These are phyloP conservation scores for Aviceda subcristata DNA, from an alignment of 2,113 vertebrate genomes.

Conservation along the genomic window DNA sequence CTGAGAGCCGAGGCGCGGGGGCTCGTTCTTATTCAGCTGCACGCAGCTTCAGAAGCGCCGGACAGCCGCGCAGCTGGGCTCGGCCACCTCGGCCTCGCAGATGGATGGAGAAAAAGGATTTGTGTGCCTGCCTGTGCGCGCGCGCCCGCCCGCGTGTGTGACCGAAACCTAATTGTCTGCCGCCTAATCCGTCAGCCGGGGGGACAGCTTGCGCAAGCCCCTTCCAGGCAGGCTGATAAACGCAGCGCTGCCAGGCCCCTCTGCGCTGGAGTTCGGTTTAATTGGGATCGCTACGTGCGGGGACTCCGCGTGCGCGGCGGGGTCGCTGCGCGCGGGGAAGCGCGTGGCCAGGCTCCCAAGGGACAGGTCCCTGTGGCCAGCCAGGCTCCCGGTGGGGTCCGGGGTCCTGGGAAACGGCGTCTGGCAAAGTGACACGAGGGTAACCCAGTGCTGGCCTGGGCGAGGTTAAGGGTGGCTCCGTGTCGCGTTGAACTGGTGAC, in stretches of 20 bases:
- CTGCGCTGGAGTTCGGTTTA: not conserved
- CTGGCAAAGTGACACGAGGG: not conserved
- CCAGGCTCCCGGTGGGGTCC: fast-evolving
- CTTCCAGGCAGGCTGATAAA: conserved; percentile 67
- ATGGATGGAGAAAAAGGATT: conserved; percentile 70
- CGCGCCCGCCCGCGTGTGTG: not conserved
- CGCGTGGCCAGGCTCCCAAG: fast-evolving
- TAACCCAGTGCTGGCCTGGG: not conserved
- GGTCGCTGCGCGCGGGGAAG: not conserved
- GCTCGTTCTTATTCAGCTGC: conserved; percentile 62
- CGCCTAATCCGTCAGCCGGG: conserved; percentile 70
- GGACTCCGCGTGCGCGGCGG: not conserved
- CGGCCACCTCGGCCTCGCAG: conserved; percentile 63
- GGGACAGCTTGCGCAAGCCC: conserved; percentile 66
- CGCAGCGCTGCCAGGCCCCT: conserved; percentile 22
- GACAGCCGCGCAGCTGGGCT: conserved; percentile 71
- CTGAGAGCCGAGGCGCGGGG: conserved; percentile 59
- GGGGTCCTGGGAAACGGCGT: not conserved
- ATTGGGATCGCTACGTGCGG: conserved; percentile 24
- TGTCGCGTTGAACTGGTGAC: fast-evolving
- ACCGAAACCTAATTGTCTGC: conserved; percentile 73
- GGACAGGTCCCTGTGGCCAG: not conserved
- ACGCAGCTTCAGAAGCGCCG: conserved; percentile 17
- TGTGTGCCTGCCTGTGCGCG: conserved; percentile 44
- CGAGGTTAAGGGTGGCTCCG: not conserved